Evolutionary conservation across 2,888 invertebrate species (phyloP).

Genomic region (Bombylius major): DNA sequence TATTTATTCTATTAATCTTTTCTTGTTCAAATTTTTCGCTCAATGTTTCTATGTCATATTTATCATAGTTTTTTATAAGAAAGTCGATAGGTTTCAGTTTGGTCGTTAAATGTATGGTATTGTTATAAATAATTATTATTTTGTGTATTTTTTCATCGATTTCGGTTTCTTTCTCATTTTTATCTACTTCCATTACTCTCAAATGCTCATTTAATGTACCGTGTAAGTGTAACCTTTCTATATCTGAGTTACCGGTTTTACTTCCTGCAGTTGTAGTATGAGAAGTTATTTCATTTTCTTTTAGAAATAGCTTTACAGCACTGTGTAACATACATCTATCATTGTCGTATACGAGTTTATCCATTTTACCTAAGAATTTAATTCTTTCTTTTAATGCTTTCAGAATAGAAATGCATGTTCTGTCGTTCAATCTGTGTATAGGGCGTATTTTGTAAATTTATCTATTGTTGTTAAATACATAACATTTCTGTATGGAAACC

Average conservation of each 20-base stretch:
- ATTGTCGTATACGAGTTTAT: too few species aligned
- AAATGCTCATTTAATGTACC: too few species aligned
- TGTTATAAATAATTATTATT: not conserved
- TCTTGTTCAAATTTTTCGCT: not conserved
- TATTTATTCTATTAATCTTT: not conserved
- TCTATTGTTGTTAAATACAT: too few species aligned
- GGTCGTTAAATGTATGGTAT: not conserved
- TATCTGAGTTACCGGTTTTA: too few species aligned
- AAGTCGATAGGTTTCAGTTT: not conserved
- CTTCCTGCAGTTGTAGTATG: too few species aligned
- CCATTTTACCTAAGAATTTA: conserved; percentile 1
- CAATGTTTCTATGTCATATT: not conserved
- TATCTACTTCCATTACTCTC: too few species aligned
- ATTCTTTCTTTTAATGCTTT: conserved; percentile 1
- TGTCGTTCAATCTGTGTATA: not conserved
- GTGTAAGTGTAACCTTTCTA: too few species aligned
- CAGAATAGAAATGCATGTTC: conserved; percentile 4
- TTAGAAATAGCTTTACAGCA: too few species aligned
- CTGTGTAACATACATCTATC: too few species aligned
- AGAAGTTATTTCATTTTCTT: not conserved
- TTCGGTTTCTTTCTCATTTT: not conserved
- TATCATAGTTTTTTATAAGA: not conserved
- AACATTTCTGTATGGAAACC: too few species aligned
- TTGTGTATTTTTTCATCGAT: not conserved
- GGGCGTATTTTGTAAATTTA: too few species aligned